Evolutionary conservation across 2,797 vertebrate genomes (phyloP), one percentile per base, ranked within the genome.

Genomic region (Pantherophis vulpinus): DNA sequence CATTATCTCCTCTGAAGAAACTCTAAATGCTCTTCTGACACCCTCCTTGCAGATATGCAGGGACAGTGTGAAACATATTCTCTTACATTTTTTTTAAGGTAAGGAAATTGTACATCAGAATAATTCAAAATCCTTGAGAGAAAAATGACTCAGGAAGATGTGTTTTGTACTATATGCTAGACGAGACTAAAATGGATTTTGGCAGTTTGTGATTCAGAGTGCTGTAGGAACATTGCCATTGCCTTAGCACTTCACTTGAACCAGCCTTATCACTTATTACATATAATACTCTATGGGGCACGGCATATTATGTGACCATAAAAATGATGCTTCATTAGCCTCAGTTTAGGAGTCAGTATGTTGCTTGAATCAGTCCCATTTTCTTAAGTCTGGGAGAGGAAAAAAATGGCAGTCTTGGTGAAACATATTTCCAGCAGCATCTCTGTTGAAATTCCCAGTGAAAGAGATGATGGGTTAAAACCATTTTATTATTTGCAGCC

Each of bases 101-200:
- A 7, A 0, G 61, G 14, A 51, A 92, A 89, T 94, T 95, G 94
- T 91, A 95, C 97, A 91, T 94, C 32, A 91, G 90, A 92, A 93
- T 25, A 7, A 63, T 56, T 56, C 16, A 9, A 87, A 63, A 23
- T 86, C 51, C 37, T 66, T 86, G 58, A 58, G 58, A 86, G 25
- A 88, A 58, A 58, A n/a, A 58, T 58, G 1, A 1, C 29, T 13
- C 79, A 1, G 2, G n/a, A 23, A 51, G 1, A 0, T 0, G 29
- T 56, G 54, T 54, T 90, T 58, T 0, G 42, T 2, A 89, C 8
- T 27, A 27, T 70, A 63, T 32, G 18, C 16, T 29, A 91, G 70
- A 83, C 37, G 1, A 42, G 37, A 74, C 2, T 74, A 74, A 74
- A 37, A 74, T 37, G 16, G 32, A 79, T 79, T 79, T 79, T 42